These are phyloP conservation scores for Sebastes cheni DNA, from an alignment of 2,797 vertebrate species.

Conservation along the genomic window DNA sequence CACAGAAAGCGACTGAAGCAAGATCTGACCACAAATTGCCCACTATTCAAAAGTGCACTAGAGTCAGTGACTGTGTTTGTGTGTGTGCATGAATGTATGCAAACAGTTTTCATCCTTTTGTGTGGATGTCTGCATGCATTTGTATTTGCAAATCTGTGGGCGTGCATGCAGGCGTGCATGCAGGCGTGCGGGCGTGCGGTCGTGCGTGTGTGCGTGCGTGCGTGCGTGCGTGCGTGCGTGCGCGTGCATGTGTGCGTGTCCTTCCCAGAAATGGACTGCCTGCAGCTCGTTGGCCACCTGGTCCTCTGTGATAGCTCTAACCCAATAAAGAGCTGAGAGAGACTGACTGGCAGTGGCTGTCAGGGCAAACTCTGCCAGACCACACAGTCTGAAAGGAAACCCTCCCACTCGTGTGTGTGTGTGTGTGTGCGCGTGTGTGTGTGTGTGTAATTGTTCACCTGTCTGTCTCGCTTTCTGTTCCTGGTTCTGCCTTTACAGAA, in stretches of 20 bases:
- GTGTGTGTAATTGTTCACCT: not conserved
- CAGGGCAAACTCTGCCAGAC: constrained; percentile 19
- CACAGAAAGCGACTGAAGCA: not conserved
- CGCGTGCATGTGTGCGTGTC: not conserved
- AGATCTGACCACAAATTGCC: constrained; percentile 16
- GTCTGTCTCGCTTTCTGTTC: not conserved
- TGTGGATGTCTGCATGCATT: not conserved
- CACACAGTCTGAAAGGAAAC: constrained; percentile 6
- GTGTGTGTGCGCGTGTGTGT: not conserved
- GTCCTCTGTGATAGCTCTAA: constrained; percentile 67
- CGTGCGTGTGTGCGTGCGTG: not conserved
- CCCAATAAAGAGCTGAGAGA: constrained; percentile 64
- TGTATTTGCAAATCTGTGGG: constrained; percentile 10
- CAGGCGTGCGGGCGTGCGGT: not conserved
- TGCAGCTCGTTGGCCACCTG: constrained; percentile 67
- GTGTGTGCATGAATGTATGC: constrained; percentile 3
- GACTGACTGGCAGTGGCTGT: constrained; percentile 52
- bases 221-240: not conserved
- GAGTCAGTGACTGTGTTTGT: not conserved
- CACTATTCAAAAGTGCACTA: not conserved
- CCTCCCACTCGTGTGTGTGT: constrained; percentile 2
- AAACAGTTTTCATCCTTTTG: not conserved
- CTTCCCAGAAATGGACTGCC: constrained; percentile 71
- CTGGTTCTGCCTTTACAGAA: not conserved
- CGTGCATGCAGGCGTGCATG: not conserved